A percentile compares a stretch with the other conserved stretches of the same genome.
phyloP scores from a whole-genome alignment of 2,797 vertebrate species.

The Eremophila alpestris region DNA sequence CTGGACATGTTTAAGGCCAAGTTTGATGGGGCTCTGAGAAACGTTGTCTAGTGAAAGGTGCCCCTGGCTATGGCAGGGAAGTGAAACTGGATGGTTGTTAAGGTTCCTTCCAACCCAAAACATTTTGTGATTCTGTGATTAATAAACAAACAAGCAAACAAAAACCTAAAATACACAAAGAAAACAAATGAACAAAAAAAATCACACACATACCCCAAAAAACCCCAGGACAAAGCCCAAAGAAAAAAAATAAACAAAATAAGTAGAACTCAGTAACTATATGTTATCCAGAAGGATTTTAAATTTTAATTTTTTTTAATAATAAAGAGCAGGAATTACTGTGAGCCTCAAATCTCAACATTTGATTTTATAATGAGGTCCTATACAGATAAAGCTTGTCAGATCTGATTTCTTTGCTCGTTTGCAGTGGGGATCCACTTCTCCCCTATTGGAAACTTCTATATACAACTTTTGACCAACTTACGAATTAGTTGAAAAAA shows the following conservation, averaged over 20 bases:
- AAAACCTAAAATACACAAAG: neutral
- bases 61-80: neutral
- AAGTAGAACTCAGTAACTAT: neutral
- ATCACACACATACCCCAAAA: neutral
- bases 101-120: neutral
- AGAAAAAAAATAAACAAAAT: neutral
- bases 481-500: neutral
- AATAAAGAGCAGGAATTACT: neutral
- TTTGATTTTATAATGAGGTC: neutral
- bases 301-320: neutral
- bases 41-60: neutral
- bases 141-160: neutral
- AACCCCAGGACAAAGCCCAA: fast-evolving
- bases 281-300: neutral
- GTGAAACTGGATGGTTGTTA: neutral
- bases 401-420: neutral
- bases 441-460: neutral
- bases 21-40: neutral
- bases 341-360: neutral
- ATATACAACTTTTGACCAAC: neutral
- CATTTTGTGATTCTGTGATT: neutral
- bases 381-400: neutral
- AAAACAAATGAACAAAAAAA: neutral
- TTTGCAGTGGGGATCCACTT: neutral
- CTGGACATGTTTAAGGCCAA: neutral